Conservation (phyloP, 2,797 vertebrate genomes). For the Rhinoraja longicauda region DNA sequence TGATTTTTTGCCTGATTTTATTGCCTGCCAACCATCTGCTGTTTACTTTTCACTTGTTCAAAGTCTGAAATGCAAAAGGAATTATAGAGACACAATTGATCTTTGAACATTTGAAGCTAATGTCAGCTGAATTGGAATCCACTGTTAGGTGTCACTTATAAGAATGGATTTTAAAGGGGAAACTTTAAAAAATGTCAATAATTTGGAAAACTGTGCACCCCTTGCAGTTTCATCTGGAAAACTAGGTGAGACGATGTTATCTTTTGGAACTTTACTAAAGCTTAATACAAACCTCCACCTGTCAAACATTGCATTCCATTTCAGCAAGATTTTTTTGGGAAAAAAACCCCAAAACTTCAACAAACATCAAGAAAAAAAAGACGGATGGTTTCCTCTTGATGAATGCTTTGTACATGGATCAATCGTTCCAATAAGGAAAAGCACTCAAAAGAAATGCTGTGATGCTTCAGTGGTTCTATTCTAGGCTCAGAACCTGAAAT, state of each 20-base stretch:
- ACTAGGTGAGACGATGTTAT: not conserved
- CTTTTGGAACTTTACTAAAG: not conserved
- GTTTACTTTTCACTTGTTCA: not conserved
- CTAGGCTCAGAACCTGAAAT: not conserved
- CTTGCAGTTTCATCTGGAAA: not conserved
- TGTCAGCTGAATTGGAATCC: conserved; percentile 7
- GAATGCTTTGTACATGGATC: not conserved
- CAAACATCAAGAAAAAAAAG: not conserved
- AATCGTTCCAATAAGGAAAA: not conserved
- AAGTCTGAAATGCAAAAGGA: conserved; percentile 13
- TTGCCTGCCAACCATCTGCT: not conserved
- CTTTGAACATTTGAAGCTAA: not conserved
- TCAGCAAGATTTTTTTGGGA: not conserved
- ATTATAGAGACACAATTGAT: not conserved
- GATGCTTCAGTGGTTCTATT: not conserved
- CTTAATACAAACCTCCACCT: not conserved
- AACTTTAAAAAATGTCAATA: not conserved
- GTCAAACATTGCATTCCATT: not conserved
- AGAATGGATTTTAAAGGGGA: not conserved
- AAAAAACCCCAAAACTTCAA: not conserved
- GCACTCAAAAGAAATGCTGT: not conserved
- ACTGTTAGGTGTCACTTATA: not conserved
- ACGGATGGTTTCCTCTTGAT: not conserved
- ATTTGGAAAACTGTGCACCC: not conserved
- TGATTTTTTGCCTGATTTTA: not conserved